Conservation (phyloP, 2,797 vertebrate species). For the Onychomys arenicola region DNA sequence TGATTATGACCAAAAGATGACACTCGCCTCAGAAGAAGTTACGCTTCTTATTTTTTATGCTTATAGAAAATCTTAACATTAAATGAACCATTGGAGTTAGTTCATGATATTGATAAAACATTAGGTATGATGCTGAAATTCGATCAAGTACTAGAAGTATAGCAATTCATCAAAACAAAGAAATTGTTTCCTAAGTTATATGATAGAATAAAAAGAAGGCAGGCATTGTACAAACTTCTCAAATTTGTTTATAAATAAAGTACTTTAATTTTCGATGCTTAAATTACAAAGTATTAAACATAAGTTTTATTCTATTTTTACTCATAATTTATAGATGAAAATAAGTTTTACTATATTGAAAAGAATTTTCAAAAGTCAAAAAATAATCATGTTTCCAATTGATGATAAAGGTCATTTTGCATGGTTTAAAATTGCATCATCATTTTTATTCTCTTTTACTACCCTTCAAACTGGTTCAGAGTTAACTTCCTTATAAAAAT, state of each 20-base stretch:
- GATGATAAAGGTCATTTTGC: conserved; percentile 25
- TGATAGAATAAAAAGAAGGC: background rate
- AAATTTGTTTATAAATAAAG: conserved; percentile 29
- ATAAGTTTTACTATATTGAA: conserved; percentile 32
- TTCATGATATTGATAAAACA: conserved; percentile 5
- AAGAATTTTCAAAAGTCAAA: conserved; percentile 52
- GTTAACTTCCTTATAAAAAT: conserved; percentile 18
- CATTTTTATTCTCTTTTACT: conserved; percentile 31
- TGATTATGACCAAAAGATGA: conserved; percentile 11
- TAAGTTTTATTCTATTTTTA: background rate
- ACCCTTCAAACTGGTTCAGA: conserved; percentile 16
- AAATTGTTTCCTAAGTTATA: background rate
- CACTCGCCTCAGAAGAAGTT: background rate
- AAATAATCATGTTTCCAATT: background rate
- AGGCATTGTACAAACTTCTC: background rate
- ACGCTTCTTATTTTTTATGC: background rate
- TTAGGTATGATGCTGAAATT: conserved; percentile 2
- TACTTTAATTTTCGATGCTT: conserved; percentile 17
- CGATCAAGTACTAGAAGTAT: background rate
- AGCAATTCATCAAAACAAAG: background rate
- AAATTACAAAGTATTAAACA: background rate
- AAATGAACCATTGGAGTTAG: background rate
- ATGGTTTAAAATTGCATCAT: background rate
- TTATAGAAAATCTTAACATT: conserved; percentile 16
- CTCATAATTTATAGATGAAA: conserved; percentile 39